These are phyloP conservation scores for Phalloptychus januarius DNA, from an alignment of 2,797 vertebrate species.

Conservation along the genomic window DNA sequence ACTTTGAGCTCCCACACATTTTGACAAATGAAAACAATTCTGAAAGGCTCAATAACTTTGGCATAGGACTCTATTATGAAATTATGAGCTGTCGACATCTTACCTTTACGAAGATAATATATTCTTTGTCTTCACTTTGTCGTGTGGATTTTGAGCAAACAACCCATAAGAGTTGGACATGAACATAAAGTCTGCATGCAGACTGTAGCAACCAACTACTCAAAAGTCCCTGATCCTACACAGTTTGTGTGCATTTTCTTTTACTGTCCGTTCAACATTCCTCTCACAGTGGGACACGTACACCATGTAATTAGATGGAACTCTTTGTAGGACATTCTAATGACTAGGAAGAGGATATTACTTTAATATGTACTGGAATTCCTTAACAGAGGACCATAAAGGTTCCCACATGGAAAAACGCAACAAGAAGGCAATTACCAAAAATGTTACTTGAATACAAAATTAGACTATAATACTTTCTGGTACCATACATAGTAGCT, in stretches of 20 bases:
- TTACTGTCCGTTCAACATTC: conserved; percentile 34
- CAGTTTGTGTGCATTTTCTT: conserved; percentile 5
- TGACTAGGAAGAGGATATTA: not conserved
- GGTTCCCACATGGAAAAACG: not conserved
- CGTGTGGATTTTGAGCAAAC: too few species aligned
- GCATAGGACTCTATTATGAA: not conserved
- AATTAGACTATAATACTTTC: not conserved
- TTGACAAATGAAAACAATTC: not conserved
- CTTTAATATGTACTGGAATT: not conserved
- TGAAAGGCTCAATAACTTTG: not conserved
- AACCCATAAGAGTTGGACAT: too few species aligned
- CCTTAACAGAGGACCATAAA: not conserved
- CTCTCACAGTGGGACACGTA: conserved; percentile 29
- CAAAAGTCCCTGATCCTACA: not conserved
- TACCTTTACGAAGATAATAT: not conserved
- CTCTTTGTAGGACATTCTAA: conserved; percentile 7
- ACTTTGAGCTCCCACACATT: not conserved
- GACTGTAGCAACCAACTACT: not conserved
- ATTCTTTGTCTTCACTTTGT: not conserved
- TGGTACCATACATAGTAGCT: not conserved
- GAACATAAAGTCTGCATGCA: not conserved
- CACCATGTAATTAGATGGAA: conserved; percentile 38
- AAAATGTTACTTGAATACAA: not conserved
- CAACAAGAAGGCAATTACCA: not conserved
- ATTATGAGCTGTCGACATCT: not conserved